Evolutionary conservation across 2,888 invertebrate species (phyloP).

Genomic region (Cetonia aurata): DNA sequence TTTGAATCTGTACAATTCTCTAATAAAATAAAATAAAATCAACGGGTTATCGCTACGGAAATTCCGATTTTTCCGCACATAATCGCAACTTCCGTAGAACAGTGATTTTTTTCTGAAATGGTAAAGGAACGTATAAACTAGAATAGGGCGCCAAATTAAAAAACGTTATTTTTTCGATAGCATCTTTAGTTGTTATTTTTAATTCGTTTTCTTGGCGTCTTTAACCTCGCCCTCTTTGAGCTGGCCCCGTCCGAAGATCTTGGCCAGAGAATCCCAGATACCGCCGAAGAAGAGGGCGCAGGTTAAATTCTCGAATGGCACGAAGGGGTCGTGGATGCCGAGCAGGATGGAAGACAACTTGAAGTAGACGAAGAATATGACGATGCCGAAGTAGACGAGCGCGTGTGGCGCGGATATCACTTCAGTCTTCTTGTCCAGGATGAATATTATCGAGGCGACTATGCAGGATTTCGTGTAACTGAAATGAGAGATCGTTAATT

Average conservation of each 20-base stretch:
- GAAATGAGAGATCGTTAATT: slow-evolving; percentile 59
- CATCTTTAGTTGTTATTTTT: slow-evolving; percentile 56
- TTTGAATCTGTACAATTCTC: slow-evolving; percentile 42
- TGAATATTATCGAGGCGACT: slow-evolving; percentile 95
- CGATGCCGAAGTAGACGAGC: slow-evolving; percentile 96
- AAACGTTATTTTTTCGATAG: background rate
- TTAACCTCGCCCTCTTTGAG: slow-evolving; percentile 82
- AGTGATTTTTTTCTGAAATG: no score
- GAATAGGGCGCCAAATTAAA: background rate
- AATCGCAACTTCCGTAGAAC: slow-evolving; percentile 37
- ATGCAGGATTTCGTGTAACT: slow-evolving; percentile 97
- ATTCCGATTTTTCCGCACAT: slow-evolving; percentile 42
- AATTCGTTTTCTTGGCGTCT: slow-evolving; percentile 87
- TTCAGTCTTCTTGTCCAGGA: slow-evolving; percentile 96
- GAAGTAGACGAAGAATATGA: slow-evolving; percentile 97
- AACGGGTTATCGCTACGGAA: slow-evolving; percentile 13
- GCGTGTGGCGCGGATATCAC: slow-evolving; percentile 97
- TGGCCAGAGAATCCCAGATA: slow-evolving; percentile 96
- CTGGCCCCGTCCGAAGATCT: slow-evolving; percentile 86
- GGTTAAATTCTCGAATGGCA: slow-evolving; percentile 98
- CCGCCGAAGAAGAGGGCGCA: slow-evolving; percentile 98
- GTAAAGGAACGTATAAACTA: no score
- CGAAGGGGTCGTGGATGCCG: slow-evolving; percentile 98
- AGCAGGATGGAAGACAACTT: slow-evolving; percentile 95
- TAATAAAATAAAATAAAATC: slow-evolving; percentile 4